These are phyloP conservation scores for Smutsia temminckii DNA, from an alignment of 2,797 vertebrate species.

Conservation along the genomic window DNA sequence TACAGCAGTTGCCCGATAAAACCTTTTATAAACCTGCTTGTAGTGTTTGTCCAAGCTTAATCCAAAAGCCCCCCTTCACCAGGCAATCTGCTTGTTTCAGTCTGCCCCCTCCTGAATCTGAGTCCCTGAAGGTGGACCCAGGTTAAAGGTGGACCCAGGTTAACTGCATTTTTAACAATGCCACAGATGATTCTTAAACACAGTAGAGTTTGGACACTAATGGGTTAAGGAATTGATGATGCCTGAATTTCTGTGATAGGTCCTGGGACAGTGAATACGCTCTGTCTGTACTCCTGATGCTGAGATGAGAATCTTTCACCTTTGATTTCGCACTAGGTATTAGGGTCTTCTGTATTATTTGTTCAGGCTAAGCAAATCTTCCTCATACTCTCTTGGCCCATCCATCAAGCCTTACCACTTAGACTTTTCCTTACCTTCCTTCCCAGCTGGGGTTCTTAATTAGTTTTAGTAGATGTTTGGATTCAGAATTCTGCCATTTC, in stretches of 20 bases:
- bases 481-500: not conserved
- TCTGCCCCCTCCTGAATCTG: not conserved
- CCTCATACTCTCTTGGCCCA: not conserved
- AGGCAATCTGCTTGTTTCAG: not conserved
- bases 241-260: not conserved
- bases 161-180: not conserved
- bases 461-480: not conserved
- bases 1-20: not conserved
- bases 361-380: not conserved
- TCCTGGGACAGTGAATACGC: not conserved
- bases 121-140: not conserved
- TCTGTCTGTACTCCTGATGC: not conserved
- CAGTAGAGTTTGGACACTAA: not conserved
- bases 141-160: not conserved
- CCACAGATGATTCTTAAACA: not conserved
- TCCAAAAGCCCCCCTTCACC: not conserved
- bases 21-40: not conserved
- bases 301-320: not conserved
- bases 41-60: not conserved
- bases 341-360: not conserved
- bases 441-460: not conserved
- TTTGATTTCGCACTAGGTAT: not conserved
- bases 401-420: not conserved
- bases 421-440: not conserved
- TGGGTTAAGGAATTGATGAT: not conserved